Evolutionary conservation across 1,140 invertebrate species (phyloP).

Genomic region (Drosophila kepulauana): DNA sequence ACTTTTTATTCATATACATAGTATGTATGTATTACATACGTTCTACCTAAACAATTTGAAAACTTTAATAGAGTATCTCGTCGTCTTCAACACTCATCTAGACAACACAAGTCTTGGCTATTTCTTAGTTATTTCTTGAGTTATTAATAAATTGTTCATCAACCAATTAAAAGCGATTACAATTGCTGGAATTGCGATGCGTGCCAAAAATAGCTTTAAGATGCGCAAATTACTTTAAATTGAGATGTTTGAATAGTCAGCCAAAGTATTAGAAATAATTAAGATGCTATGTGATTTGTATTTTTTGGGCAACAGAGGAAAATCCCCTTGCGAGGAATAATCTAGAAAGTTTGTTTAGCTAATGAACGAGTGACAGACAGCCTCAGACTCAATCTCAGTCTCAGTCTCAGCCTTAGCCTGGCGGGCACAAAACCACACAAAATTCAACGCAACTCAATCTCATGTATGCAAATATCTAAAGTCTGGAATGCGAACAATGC

Average conservation of each 20-base stretch:
- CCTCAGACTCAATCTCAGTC: no score
- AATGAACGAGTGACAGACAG: constrained; percentile 23
- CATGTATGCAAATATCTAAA: constrained; percentile 41
- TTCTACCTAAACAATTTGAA: no score
- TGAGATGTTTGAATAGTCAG: constrained; percentile 37
- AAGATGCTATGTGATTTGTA: neutral
- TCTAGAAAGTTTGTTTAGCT: constrained; percentile 42
- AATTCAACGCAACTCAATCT: constrained; percentile 4
- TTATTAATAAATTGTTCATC: constrained; percentile 22
- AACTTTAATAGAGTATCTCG: constrained; percentile 1
- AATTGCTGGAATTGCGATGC: constrained; percentile 25
- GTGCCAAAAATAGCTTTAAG: constrained; percentile 38
- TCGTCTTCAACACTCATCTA: neutral
- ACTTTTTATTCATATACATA: no score
- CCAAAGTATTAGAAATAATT: constrained; percentile 34
- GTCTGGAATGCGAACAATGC: constrained; percentile 49
- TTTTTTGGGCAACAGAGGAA: constrained; percentile 16
- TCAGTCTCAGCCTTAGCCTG: constrained; percentile 1
- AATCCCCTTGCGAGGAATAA: constrained; percentile 23
- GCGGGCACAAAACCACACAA: constrained; percentile 13
- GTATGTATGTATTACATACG: no score
- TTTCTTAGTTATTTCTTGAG: constrained; percentile 11
- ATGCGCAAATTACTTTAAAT: constrained; percentile 53
- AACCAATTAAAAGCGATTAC: constrained; percentile 48
- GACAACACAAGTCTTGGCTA: neutral